phyloP scores from a whole-genome alignment of 2,888 invertebrate genomes.

The Tethea ocularis region DNA sequence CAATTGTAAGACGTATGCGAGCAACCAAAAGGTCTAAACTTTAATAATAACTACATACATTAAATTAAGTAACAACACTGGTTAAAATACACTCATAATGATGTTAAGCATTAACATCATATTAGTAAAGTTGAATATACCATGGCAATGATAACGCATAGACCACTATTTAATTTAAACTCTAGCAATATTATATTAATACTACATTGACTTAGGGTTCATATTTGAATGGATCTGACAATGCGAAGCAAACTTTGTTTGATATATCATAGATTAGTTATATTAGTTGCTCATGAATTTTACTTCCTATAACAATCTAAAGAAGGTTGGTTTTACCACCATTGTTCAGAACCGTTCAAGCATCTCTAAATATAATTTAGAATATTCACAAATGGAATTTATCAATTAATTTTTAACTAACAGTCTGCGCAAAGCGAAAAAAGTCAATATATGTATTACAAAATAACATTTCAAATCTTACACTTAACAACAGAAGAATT shows the following conservation, averaged over 20 bases:
- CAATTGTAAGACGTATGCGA: too few relatives aligned
- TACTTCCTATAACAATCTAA: not conserved
- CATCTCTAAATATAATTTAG: too few relatives aligned
- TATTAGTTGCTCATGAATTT: not conserved
- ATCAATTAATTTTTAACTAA: not conserved
- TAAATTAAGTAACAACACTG: not conserved
- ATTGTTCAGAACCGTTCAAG: not conserved
- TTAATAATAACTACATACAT: not conserved
- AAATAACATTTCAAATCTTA: not conserved
- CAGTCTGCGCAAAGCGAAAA: not conserved
- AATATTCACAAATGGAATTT: too few relatives aligned
- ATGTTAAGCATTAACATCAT: not conserved
- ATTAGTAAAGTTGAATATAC: not conserved
- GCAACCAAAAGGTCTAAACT: not conserved
- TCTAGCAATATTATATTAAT: not conserved
- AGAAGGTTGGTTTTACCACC: not conserved
- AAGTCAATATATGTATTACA: not conserved
- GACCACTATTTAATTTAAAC: not conserved
- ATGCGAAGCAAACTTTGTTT: not conserved
- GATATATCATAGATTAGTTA: too few relatives aligned
- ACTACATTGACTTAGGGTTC: constrained; percentile 1
- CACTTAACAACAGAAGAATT: not conserved
- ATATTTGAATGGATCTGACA: not conserved
- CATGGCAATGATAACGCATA: not conserved
- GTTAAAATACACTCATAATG: not conserved